phyloP scores from a whole-genome alignment of 2,888 invertebrate genomes.

The Drosophila seclusa region DNA sequence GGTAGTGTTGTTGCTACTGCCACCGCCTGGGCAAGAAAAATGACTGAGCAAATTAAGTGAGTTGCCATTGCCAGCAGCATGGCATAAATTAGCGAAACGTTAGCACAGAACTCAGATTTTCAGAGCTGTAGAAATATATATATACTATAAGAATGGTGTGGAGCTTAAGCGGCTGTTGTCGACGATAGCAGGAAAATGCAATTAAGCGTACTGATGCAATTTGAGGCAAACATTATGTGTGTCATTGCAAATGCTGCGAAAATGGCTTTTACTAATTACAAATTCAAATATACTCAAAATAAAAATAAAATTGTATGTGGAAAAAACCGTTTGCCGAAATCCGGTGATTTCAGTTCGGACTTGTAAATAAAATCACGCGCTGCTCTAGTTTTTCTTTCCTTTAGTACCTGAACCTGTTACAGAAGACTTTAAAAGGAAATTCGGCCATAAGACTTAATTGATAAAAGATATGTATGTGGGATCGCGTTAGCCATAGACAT shows the following conservation, averaged over 20 bases:
- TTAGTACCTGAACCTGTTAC: not conserved
- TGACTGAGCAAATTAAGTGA: conserved; percentile 70
- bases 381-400: not conserved
- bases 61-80: conserved; percentile 54
- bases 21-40: conserved; percentile 66
- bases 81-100: conserved; percentile 65
- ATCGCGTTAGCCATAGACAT: too few relatives aligned
- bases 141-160: not conserved
- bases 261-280: not conserved
- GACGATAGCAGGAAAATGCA: not conserved
- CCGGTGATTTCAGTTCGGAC: not conserved
- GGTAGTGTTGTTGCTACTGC: conserved; percentile 25
- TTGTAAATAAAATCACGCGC: not conserved
- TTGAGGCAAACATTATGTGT: not conserved
- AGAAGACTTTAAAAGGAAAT: not conserved
- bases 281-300: not conserved
- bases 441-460: not conserved
- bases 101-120: conserved; percentile 47
- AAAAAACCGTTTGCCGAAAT: too few relatives aligned
- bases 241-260: not conserved
- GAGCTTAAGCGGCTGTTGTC: not conserved
- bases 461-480: not conserved
- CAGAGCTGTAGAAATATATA: not conserved
- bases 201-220: not conserved
- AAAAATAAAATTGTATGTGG: not conserved